These are phyloP conservation scores for Sylvilagus bachmani DNA, from an alignment of 2,113 vertebrate genomes.

Conservation along the genomic window DNA sequence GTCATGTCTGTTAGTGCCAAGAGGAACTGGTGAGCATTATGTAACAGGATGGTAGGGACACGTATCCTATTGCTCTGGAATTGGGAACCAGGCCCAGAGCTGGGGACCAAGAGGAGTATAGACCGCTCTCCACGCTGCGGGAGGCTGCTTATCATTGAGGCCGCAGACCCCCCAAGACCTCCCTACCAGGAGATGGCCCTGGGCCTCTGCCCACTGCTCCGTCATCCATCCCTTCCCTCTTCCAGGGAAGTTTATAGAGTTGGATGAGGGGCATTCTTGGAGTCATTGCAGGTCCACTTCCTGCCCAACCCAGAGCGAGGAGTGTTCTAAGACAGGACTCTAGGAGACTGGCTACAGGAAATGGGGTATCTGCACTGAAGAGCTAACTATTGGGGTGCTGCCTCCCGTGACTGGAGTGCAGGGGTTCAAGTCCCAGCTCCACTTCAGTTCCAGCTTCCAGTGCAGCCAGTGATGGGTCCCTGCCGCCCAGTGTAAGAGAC, in stretches of 20 bases:
- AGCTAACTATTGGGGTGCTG: neutral
- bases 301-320: neutral
- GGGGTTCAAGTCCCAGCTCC: too few relatives aligned
- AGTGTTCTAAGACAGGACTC: neutral
- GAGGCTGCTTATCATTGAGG: neutral
- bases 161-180: neutral
- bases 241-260: neutral
- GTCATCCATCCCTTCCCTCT: neutral
- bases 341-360: neutral
- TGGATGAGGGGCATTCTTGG: neutral
- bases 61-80: neutral
- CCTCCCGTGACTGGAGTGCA: too few relatives aligned
- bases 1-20: neutral
- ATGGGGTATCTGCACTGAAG: neutral
- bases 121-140: neutral
- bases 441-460: too few relatives aligned
- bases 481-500: too few relatives aligned
- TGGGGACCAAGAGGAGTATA: neutral
- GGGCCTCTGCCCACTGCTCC: neutral
- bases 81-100: conserved; percentile 11
- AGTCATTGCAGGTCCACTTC: neutral
- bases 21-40: neutral
- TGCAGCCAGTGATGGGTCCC: too few relatives aligned
- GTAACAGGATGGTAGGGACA: neutral
- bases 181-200: neutral